Evolutionary conservation across 1,140 invertebrate species (phyloP), one percentile per base, ranked within the genome.

Genomic region (Apocrypta bakeri): DNA sequence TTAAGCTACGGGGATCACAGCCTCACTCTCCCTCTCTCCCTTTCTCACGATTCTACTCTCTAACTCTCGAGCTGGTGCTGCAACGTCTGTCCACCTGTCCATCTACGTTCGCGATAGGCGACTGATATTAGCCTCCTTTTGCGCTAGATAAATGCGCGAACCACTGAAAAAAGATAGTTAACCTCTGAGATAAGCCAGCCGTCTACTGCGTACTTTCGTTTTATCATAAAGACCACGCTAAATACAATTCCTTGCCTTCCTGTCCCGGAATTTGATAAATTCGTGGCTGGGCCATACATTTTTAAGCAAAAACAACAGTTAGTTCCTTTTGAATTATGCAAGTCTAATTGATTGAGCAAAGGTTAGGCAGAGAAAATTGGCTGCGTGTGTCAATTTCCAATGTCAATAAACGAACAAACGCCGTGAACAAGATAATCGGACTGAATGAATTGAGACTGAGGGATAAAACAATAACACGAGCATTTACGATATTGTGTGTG

Each of bases 1-100:
- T 89, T 89, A 88, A 89, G 88, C 88, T 86, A 85, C 83, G 80
- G 87, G 87, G 86, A 87, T 87, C 85, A 37, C 74, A 61, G 86
- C 84, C 85, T 84, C 85, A 6, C 74, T 37, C 29, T 29, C 0
- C 27, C 25, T 9, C 66, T 77, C 29, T 86, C 83, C 81, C 82
- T 85, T 84, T 84, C 85, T 74, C 56, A 61, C 64, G 42, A 29
- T 42, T 21, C 24, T 61, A 61, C 27, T 25, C 40, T 69, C 69
- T 71, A 40, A 1, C 12, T 48, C 24, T 56, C 64, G 69, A 17
- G 63, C 40, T 21, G 66, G 37, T 83, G 85, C 84, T 86, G 81
- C 82, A 74, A 83, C 85, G 86, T 87, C 87, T 83, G 84, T 85
- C 86, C 86, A 87, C 85, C 86, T 88, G 86, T 87, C 86, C 85